Percentiles rank a stretch among this genome's conserved stretches.
Evolutionary conservation across 2,113 vertebrate species (phyloP).

Genomic region (Coturnix japonica): DNA sequence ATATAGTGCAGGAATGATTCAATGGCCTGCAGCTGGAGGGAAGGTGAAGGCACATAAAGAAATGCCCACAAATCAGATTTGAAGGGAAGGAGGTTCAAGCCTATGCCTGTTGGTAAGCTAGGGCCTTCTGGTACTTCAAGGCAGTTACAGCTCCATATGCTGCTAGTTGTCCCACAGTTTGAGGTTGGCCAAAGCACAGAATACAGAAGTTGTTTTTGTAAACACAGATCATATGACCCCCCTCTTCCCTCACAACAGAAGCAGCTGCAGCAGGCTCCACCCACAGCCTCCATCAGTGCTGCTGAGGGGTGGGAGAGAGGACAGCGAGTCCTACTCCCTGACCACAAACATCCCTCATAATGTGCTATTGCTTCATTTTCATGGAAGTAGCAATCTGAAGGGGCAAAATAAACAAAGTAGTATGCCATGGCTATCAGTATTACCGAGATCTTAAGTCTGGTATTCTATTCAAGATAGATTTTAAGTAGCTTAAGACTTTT

Average conservation of each 20-base stretch:
- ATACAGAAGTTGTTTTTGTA: background rate
- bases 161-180: background rate
- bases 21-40: background rate
- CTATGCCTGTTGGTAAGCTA: background rate
- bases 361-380: background rate
- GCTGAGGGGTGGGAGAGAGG: background rate
- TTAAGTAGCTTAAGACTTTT: background rate
- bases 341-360: background rate
- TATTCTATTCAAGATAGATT: constrained; percentile 33
- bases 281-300: background rate
- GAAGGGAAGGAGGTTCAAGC: background rate
- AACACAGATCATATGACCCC: background rate
- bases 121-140: background rate
- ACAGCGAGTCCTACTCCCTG: background rate
- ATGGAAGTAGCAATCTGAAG: constrained; percentile 2
- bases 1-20: fast-evolving
- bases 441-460: background rate
- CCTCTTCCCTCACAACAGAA: background rate
- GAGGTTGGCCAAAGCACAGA: background rate
- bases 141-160: background rate
- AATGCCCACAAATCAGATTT: background rate
- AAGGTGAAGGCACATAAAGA: background rate
- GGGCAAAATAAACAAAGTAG: constrained; percentile 27
- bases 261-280: background rate
- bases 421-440: background rate